Base-by-base conservation (phyloP, 2,113 vertebrate species). In the Phylloscopus trochiloides region DNA sequence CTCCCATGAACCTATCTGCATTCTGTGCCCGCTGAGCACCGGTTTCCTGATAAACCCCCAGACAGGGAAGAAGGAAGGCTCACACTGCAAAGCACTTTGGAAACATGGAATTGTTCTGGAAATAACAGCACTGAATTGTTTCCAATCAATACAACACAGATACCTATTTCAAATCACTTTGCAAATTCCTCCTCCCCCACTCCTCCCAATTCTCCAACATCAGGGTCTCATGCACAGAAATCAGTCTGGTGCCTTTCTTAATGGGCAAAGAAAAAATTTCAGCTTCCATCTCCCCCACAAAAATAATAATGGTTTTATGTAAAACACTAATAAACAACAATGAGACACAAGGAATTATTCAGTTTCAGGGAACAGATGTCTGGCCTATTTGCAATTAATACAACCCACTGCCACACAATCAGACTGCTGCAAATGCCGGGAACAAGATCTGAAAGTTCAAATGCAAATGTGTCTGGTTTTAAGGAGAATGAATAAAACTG, bases 381-480 rank as follows among this genome's bases (percentile, higher is more conserved):
- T 96, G 86, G 90, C 65, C 93, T 95, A 76, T 96, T 85, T 97
- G 97, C 94, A 97, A 94, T 97, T 98, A 98, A 98, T 98, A 96
- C 92, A 95, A 93, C 96, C 94, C 96, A 96, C 94, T 97, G 96
- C 94, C 92, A 97, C 92, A 97, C 88, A 96, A 92, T 90, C 95
- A 96, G 94, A 82, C 92, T 97, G 88, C 81, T 98, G 94, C 96
- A 97, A 97, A 95, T 96, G 96, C 96, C 22, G 96, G 95, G 94
- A 98, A 97, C 95, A 90, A 96, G 90, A 97, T 89, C 96, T 95
- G 94, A 97, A 98, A 97, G 95, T 93, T 96, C 94, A 96, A 88
- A 97, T 92, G 92, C 95, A 97, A 97, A 98, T 97, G 28, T 50
- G 88, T 78, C 96, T 84, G 83, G 68, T 96, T 97, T 97, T 96